A percentile compares a stretch with the other conserved stretches of the same genome.
phyloP scores from a whole-genome alignment of 2,888 invertebrate species.

The Parnassius orleans region DNA sequence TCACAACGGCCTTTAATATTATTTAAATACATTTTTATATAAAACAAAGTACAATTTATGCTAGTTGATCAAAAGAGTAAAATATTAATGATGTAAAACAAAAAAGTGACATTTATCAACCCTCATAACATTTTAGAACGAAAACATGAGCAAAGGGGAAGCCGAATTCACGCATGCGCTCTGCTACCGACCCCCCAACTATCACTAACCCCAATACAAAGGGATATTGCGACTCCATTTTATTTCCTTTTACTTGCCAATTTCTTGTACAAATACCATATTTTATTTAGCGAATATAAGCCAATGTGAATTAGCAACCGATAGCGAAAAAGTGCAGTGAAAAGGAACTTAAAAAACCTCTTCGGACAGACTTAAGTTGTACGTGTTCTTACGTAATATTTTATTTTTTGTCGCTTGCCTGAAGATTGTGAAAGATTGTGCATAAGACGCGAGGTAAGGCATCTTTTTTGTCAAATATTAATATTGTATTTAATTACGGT shows the following conservation, averaged over 20 bases:
- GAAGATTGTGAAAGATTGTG: slow-evolving; percentile 34
- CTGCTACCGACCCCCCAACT: slow-evolving; percentile 30
- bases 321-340: slow-evolving; percentile 34
- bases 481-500: background rate
- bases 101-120: slow-evolving; percentile 7
- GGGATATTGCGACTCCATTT: slow-evolving; percentile 61
- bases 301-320: slow-evolving; percentile 29
- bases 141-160: slow-evolving; percentile 40
- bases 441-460: slow-evolving; percentile 40
- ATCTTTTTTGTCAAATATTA: slow-evolving; percentile 6
- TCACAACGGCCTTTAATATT: too few relatives aligned
- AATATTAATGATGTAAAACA: background rate
- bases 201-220: slow-evolving; percentile 56
- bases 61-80: background rate
- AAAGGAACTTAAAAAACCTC: slow-evolving; percentile 10
- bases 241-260: slow-evolving; percentile 56
- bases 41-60: too few relatives aligned
- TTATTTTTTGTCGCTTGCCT: slow-evolving; percentile 33
- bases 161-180: slow-evolving; percentile 57
- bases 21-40: background rate
- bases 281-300: slow-evolving; percentile 22
- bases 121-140: slow-evolving; percentile 46
- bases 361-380: slow-evolving; percentile 21
- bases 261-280: slow-evolving; percentile 40
- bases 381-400: slow-evolving; percentile 49